Evolutionary conservation across 2,113 vertebrate genomes (phyloP).

Genomic region (Haplotaxodon microlepis): DNA sequence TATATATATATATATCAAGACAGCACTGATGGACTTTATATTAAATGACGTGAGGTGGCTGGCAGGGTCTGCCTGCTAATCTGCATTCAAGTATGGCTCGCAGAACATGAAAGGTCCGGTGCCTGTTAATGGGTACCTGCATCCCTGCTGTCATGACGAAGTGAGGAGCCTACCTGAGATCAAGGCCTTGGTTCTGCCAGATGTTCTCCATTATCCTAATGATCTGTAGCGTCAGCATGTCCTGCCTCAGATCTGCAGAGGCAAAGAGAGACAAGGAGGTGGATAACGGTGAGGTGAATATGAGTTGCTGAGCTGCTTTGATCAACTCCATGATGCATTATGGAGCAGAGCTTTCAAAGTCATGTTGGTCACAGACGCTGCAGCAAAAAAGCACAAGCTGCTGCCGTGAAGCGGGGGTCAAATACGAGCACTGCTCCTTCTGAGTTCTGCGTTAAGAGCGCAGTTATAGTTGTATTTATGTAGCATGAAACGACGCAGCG

Average conservation of each 20-base stretch:
- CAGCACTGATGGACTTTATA: neutral
- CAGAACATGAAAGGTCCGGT: slow-evolving; percentile 30
- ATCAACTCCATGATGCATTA: slow-evolving; percentile 35
- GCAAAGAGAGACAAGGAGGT: slow-evolving; percentile 9
- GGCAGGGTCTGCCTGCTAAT: neutral
- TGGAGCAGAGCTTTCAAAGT: slow-evolving; percentile 37
- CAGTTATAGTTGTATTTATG: neutral
- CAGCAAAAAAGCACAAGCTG: neutral
- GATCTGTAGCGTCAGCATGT: slow-evolving; percentile 98
- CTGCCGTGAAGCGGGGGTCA: neutral
- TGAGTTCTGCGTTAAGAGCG: neutral
- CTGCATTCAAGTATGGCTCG: slow-evolving; percentile 5
- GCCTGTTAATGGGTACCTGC: slow-evolving; percentile 34
- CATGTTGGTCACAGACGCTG: slow-evolving; percentile 1
- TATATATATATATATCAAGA: neutral
- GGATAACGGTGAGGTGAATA: slow-evolving; percentile 23
- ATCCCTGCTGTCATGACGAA: slow-evolving; percentile 35
- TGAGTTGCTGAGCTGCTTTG: slow-evolving; percentile 39
- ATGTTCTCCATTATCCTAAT: slow-evolving; percentile 99
- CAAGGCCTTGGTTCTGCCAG: slow-evolving; percentile 99
- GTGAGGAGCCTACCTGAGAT: slow-evolving; percentile 83
- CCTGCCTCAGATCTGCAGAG: slow-evolving; percentile 88
- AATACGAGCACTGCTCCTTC: neutral
- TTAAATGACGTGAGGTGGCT: neutral
- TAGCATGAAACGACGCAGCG: neutral